Conservation (phyloP, 2,888 invertebrate species). For the Shargacucullia verbasci region DNA sequence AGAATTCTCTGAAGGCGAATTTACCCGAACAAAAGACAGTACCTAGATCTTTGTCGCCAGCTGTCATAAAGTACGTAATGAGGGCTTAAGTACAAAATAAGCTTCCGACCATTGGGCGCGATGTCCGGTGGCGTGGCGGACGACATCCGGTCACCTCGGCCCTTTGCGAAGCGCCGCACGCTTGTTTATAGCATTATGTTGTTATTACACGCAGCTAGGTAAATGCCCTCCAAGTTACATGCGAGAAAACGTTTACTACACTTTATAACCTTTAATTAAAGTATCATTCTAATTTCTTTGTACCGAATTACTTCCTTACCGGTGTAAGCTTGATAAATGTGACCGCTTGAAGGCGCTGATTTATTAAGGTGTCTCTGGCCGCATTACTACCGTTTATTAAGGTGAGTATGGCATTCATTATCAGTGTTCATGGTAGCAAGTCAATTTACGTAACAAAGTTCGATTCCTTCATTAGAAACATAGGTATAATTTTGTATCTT, state of each 20-base stretch:
- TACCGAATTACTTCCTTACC: slow-evolving; percentile 20
- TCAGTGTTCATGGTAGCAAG: slow-evolving; percentile 7
- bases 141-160: slow-evolving; percentile 48
- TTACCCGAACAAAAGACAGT: neutral
- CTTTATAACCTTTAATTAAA: slow-evolving; percentile 25
- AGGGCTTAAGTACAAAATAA: slow-evolving; percentile 59
- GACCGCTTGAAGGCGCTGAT: slow-evolving; percentile 31
- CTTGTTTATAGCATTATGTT: slow-evolving; percentile 37
- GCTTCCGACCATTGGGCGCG: slow-evolving; percentile 57
- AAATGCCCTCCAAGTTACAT: slow-evolving; percentile 22
- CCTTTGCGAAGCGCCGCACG: slow-evolving; percentile 31
- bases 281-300: slow-evolving; percentile 19
- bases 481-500: no score
- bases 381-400: slow-evolving; percentile 26
- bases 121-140: slow-evolving; percentile 53
- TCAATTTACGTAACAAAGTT: slow-evolving; percentile 17
- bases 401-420: slow-evolving; percentile 27
- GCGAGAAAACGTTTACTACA: slow-evolving; percentile 10
- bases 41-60: slow-evolving; percentile 33
- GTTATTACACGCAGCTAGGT: slow-evolving; percentile 1
- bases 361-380: slow-evolving; percentile 31
- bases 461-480: neutral
- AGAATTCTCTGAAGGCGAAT: neutral
- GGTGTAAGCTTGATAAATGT: slow-evolving; percentile 28
- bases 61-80: slow-evolving; percentile 58